Percentiles rank a stretch among this genome's conserved stretches.
Evolutionary conservation across 2,797 vertebrate genomes (phyloP).

Genomic region (Limosa lapponica): DNA sequence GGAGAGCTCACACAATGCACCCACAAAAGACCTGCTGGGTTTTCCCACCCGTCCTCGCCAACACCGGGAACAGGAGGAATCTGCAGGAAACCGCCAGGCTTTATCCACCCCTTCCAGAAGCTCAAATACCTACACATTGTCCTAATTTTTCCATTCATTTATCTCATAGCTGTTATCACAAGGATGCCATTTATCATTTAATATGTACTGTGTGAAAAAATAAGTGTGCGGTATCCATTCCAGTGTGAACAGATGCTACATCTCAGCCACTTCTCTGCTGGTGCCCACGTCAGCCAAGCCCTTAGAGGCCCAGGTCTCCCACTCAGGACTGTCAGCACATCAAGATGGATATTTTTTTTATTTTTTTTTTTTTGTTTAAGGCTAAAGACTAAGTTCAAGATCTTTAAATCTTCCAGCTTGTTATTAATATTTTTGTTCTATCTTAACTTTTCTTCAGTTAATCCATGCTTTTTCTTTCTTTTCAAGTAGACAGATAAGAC

Average conservation of each 20-base stretch:
- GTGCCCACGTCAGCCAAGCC: too few species aligned
- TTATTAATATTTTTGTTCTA: background rate
- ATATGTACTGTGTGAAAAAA: background rate
- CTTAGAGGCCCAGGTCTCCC: background rate
- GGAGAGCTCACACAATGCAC: background rate
- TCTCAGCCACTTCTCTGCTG: background rate
- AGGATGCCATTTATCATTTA: background rate
- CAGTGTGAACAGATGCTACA: background rate
- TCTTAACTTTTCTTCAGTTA: background rate
- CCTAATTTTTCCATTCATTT: background rate
- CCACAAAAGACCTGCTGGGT: rapidly evolving
- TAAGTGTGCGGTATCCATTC: background rate
- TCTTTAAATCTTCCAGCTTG: background rate
- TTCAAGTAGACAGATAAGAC: background rate
- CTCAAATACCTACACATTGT: too few species aligned
- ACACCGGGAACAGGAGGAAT: too few species aligned
- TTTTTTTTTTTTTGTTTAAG: background rate
- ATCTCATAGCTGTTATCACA: background rate
- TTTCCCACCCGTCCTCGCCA: rapidly evolving
- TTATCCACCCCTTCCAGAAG: background rate
- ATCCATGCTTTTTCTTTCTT: background rate
- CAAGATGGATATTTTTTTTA: too few species aligned
- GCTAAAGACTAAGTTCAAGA: background rate
- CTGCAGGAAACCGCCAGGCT: background rate
- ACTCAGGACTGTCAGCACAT: background rate